These are phyloP conservation scores for Forficula auricularia DNA, from an alignment of 1,140 invertebrate genomes.

Conservation along the genomic window DNA sequence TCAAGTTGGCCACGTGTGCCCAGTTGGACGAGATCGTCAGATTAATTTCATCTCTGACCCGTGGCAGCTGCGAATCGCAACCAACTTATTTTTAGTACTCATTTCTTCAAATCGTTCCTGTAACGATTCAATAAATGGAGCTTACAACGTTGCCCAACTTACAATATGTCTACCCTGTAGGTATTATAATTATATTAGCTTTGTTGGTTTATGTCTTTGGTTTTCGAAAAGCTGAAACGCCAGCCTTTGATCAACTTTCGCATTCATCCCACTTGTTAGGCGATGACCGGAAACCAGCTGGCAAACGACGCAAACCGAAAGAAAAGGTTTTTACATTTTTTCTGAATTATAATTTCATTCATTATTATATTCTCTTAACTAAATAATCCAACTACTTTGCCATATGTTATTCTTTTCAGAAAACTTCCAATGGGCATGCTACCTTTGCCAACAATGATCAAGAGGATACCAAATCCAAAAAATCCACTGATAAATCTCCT, in stretches of 20 bases:
- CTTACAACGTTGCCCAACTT: slow-evolving; percentile 14
- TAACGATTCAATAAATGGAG: slow-evolving; percentile 2
- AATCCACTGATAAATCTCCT: slow-evolving; percentile 15
- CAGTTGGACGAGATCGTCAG: too few relatives aligned
- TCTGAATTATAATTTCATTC: too few relatives aligned
- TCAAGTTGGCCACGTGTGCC: too few relatives aligned
- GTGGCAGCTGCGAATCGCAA: too few relatives aligned
- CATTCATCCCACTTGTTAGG: slow-evolving; percentile 22
- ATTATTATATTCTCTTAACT: too few relatives aligned
- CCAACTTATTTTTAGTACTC: too few relatives aligned
- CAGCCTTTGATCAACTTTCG: slow-evolving; percentile 47
- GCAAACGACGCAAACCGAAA: slow-evolving; percentile 47
- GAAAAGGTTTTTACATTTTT: slow-evolving; percentile 40
- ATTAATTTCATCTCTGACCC: too few relatives aligned
- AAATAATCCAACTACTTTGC: background rate
- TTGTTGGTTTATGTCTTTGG: slow-evolving; percentile 51
- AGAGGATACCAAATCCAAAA: slow-evolving; percentile 8
- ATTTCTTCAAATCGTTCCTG: too few relatives aligned
- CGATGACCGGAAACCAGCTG: slow-evolving; percentile 42
- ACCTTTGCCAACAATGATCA: slow-evolving; percentile 17
- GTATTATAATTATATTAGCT: slow-evolving; percentile 37
- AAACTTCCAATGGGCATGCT: slow-evolving; percentile 30
- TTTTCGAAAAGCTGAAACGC: slow-evolving; percentile 51
- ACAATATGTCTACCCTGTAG: slow-evolving; percentile 41
- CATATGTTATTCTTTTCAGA: slow-evolving; percentile 19